phyloP scores from a whole-genome alignment of 2,797 vertebrate species.

The Acanthurus lineatus region DNA sequence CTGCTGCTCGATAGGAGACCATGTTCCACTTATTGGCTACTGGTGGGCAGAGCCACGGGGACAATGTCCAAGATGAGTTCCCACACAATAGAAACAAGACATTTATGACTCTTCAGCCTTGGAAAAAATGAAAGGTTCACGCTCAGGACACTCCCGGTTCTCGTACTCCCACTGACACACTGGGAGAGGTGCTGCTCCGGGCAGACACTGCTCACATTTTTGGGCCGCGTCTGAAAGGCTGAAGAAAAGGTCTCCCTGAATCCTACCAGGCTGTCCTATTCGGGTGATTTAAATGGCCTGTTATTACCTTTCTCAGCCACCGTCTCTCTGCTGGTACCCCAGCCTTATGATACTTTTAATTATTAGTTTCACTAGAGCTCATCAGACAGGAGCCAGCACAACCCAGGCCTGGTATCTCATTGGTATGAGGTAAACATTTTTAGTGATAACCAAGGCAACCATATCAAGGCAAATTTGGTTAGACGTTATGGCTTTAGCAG shows the following conservation, averaged over 20 bases:
- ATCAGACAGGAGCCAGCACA: slow-evolving; percentile 64
- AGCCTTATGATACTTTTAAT: slow-evolving; percentile 69
- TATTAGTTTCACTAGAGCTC: slow-evolving; percentile 65
- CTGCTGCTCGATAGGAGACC: slow-evolving; percentile 87
- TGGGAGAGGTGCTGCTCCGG: slow-evolving; percentile 59
- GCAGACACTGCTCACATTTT: slow-evolving; percentile 74
- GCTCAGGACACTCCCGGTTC: slow-evolving; percentile 64
- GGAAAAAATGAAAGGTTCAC: slow-evolving; percentile 77
- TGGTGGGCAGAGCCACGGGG: slow-evolving; percentile 81
- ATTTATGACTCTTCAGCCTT: slow-evolving; percentile 85
- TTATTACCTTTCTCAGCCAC: slow-evolving; percentile 83
- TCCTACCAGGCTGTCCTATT: slow-evolving; percentile 82
- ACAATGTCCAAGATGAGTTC: slow-evolving; percentile 87
- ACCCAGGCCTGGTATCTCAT: slow-evolving; percentile 52
- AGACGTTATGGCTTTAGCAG: too few species aligned
- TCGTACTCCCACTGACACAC: slow-evolving; percentile 72
- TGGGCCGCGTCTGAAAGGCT: slow-evolving; percentile 68
- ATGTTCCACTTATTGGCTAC: slow-evolving; percentile 90
- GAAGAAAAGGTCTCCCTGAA: slow-evolving; percentile 73
- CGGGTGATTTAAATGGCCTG: slow-evolving; percentile 83
- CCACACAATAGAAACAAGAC: slow-evolving; percentile 89
- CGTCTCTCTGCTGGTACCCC: slow-evolving; percentile 66
- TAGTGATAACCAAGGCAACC: slow-evolving; percentile 65
- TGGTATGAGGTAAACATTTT: slow-evolving; percentile 58
- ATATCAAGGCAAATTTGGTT: neutral